Conservation (phyloP, 2,888 invertebrate genomes). For the Hipparchia sbordonii region DNA sequence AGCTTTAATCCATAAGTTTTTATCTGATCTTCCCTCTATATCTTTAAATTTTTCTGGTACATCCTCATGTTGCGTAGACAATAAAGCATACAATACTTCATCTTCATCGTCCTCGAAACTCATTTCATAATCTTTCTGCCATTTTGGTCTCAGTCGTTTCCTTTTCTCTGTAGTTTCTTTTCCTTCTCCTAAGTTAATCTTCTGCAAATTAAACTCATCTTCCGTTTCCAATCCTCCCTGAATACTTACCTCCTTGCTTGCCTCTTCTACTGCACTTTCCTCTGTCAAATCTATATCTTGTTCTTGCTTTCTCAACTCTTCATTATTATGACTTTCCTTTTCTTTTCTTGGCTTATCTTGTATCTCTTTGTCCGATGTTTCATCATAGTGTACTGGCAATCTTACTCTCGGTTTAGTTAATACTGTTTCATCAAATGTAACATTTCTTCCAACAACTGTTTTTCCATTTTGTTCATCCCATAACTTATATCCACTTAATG, state of each 20-base stretch:
- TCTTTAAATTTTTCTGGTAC: conserved; percentile 12
- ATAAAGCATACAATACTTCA: conserved; percentile 8
- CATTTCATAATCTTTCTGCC: conserved; percentile 17
- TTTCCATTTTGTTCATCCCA: background rate
- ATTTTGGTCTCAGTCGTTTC: conserved; percentile 14
- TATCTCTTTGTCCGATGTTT: background rate
- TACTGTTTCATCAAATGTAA: conserved; percentile 11
- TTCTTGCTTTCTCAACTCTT: background rate
- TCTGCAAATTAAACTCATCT: background rate
- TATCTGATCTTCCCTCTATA: background rate
- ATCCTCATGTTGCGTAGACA: conserved; percentile 7
- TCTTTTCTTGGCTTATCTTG: background rate
- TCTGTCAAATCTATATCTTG: background rate
- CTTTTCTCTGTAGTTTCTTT: conserved; percentile 7
- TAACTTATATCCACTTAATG: conserved; percentile 11
- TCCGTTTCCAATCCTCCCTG: background rate
- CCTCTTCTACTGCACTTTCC: background rate
- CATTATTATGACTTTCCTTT: background rate
- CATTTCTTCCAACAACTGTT: conserved; percentile 7
- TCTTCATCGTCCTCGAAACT: conserved; percentile 1
- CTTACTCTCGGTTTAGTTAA: background rate
- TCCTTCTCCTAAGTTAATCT: background rate
- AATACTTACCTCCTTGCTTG: background rate
- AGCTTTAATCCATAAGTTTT: conserved; percentile 11
- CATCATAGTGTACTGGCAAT: background rate